These are phyloP conservation scores for Tachysurus vachellii DNA, from an alignment of 2,113 vertebrate genomes.

Conservation along the genomic window DNA sequence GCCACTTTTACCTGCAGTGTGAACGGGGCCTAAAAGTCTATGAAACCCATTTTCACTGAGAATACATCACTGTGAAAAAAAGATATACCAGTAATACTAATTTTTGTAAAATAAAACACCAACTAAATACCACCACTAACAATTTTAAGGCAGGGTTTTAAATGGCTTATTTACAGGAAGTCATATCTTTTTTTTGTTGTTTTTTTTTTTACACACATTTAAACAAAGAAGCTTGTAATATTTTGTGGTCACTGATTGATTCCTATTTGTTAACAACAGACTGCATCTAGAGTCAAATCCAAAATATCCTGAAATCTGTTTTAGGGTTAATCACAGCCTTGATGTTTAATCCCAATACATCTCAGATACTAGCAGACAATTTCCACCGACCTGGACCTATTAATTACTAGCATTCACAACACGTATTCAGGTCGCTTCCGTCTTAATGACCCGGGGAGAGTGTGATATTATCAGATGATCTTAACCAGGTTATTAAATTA, in stretches of 20 bases:
- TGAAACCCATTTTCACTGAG: too few species aligned
- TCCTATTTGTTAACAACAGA: too few species aligned
- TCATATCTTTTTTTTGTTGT: too few species aligned
- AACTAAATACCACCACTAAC: too few species aligned
- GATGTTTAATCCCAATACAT: not conserved
- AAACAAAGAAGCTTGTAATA: not conserved
- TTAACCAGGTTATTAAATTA: conserved; percentile 20
- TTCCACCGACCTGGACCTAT: not conserved
- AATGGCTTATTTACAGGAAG: not conserved
- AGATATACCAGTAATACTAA: too few species aligned
- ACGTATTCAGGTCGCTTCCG: not conserved
- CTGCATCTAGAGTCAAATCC: not conserved
- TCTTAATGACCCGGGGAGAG: not conserved
- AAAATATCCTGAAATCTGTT: not conserved
- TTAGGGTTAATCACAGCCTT: not conserved
- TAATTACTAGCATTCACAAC: not conserved
- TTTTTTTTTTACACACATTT: too few species aligned
- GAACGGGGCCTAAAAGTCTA: too few species aligned
- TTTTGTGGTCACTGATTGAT: not conserved
- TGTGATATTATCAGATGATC: not conserved
- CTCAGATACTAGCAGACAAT: not conserved
- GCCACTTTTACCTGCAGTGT: too few species aligned
- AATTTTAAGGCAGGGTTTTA: not conserved
- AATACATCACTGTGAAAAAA: too few species aligned
- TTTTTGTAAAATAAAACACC: too few species aligned